phyloP scores from a whole-genome alignment of 2,888 invertebrate genomes.

The Branchellion lobata region DNA sequence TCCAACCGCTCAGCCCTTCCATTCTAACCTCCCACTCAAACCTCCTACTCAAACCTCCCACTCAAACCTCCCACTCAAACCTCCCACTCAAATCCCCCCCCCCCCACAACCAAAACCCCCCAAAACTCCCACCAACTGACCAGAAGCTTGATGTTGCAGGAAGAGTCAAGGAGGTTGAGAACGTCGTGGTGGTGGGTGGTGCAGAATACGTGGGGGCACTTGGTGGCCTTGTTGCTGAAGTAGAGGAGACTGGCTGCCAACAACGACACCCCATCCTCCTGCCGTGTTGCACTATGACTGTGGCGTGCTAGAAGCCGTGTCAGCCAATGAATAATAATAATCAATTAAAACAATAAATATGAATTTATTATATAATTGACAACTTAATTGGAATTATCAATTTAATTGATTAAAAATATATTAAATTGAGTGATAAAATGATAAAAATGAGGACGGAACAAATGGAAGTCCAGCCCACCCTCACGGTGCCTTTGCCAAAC shows the following conservation, averaged over 20 bases:
- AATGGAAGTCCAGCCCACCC: constrained; percentile 40
- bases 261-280: constrained; percentile 75
- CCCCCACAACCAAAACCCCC: no score
- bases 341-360: no score
- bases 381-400: no score
- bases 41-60: no score
- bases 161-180: constrained; percentile 54
- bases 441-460: constrained; percentile 4
- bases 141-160: not conserved
- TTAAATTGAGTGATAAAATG: constrained; percentile 1
- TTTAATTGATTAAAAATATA: constrained; percentile 1
- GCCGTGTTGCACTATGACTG: constrained; percentile 52
- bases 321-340: no score
- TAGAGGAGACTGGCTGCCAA: constrained; percentile 72
- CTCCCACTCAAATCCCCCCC: no score
- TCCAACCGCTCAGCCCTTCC: no score
- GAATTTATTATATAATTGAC: no score
- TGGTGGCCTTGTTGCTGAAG: constrained; percentile 67
- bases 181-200: constrained; percentile 78
- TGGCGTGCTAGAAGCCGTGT: not conserved
- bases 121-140: not conserved
- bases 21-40: not conserved
- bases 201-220: constrained; percentile 75
- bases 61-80: no score
- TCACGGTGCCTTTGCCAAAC: constrained; percentile 79